Base-by-base conservation (phyloP, 2,113 vertebrate genomes). In the Catagonus wagneri region DNA sequence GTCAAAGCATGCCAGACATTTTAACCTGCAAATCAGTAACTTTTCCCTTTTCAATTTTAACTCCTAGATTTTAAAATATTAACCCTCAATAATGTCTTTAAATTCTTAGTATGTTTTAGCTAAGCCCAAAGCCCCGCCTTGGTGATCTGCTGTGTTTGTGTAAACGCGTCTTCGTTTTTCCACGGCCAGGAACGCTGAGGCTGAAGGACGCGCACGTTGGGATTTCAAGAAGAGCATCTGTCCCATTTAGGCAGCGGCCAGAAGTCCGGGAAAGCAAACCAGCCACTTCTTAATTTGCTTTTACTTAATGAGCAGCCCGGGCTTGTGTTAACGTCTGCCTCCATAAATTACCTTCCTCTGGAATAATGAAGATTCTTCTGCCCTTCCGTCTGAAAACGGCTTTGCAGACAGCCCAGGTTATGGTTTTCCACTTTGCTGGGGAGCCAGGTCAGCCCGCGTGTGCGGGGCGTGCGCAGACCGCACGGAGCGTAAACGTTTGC, bases 401-500 rank as follows among this genome's bases (percentile, higher is more conserved):
- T 91, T 94, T 98, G 79, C 56, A 54, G 95, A 95, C 44, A 91
- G 23, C 15, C 15, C 75, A 84, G 16, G 68, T 97, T 94, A 63
- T 88, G 52, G 66, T 69, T 96, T 96, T 91, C 71, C 76, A 88
- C 75, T 90, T 95, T 76, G 39, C 39, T 92, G 36, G 80, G 44
- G 71, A 81, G 89, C 78, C 14, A 68, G 85, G 68, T 97, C 89
- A 97, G 95, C 84, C 89, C 75, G 97, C 96, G 92, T 90, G 85
- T 58, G 34, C 71, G 75, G 80, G 91, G 96, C 65, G 83, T 44
- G 22, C 90, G 96, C 94, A 93, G 94, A 94, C 96, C 97, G 98
- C 97, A 61, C n/a, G 89, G 90, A 97, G 87, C 96, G 85, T 96
- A 97, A 95, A 95, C 69, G 34, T 93, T 96, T 56, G 95, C 96